These are phyloP conservation scores for Camponotus fellah DNA, from an alignment of 2,888 invertebrate species.

Conservation along the genomic window DNA sequence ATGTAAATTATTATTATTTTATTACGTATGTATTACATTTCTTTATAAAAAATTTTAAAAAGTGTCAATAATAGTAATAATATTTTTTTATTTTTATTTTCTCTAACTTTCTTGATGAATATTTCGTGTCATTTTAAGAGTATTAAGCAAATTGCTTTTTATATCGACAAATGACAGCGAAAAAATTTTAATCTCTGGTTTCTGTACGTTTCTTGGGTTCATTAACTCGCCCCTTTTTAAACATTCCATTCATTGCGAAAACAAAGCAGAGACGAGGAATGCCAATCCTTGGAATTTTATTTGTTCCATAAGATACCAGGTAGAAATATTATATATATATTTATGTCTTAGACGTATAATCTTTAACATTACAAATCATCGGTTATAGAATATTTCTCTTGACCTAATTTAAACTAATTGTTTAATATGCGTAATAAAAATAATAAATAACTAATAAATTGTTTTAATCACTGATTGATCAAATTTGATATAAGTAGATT, in stretches of 20 bases:
- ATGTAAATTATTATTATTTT: no score
- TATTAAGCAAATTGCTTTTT: constrained; percentile 9
- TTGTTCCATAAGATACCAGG: not conserved
- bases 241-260: constrained; percentile 25
- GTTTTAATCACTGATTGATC: no score
- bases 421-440: no score
- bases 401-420: no score
- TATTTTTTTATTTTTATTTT: not conserved
- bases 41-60: not conserved
- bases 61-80: not conserved
- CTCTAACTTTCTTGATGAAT: not conserved
- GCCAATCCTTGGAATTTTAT: constrained; percentile 32
- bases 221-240: constrained; percentile 8
- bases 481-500: no score
- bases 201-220: constrained; percentile 7
- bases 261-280: not conserved
- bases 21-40: not conserved
- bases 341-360: not conserved
- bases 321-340: not conserved
- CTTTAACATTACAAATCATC: not conserved
- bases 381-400: not conserved
- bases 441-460: no score
- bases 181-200: constrained; percentile 22
- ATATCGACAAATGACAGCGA: not conserved
- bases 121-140: not conserved